Evolutionary conservation across 2,888 invertebrate species (phyloP).

Genomic region (Hydrotaea cyrtoneurina): DNA sequence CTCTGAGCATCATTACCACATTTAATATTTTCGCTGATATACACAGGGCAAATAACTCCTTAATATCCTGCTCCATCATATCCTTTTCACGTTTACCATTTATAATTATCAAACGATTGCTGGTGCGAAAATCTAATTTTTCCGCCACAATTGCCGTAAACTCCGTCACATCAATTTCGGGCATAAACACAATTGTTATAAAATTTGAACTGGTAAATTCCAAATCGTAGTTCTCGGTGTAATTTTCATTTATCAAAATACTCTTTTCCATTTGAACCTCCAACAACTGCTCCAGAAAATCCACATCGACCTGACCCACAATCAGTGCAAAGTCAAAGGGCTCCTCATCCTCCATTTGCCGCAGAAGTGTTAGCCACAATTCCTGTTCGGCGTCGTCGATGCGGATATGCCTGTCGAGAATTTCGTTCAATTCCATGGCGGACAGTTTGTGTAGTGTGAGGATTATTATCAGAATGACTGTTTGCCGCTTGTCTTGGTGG

Average conservation of each 20-base stretch:
- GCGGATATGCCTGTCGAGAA: background rate
- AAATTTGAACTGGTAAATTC: conserved; percentile 42
- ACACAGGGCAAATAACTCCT: conserved; percentile 24
- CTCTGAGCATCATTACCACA: conserved; percentile 24
- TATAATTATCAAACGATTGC: conserved; percentile 37
- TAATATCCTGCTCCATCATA: background rate
- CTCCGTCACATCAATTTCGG: conserved; percentile 8
- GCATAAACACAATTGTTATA: conserved; percentile 45
- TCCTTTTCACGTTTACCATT: background rate
- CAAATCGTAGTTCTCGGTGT: conserved; percentile 32
- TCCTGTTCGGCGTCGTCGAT: background rate
- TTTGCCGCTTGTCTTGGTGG: conserved; percentile 50
- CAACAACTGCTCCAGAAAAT: conserved; percentile 42
- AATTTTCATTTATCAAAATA: conserved; percentile 50
- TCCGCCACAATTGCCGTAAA: conserved; percentile 34
- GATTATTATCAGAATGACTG: conserved; percentile 36
- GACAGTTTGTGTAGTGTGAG: conserved; percentile 6
- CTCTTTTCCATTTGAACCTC: conserved; percentile 39
- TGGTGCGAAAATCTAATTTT: conserved; percentile 51
- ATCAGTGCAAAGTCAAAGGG: conserved; percentile 42
- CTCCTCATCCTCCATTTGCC: conserved; percentile 49
- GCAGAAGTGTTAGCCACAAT: conserved; percentile 36
- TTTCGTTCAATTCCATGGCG: conserved; percentile 9
- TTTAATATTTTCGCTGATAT: conserved; percentile 46
- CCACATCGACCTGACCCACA: conserved; percentile 34